phyloP scores from a whole-genome alignment of 2,888 invertebrate species.

The Pristionchus entomophagus region DNA sequence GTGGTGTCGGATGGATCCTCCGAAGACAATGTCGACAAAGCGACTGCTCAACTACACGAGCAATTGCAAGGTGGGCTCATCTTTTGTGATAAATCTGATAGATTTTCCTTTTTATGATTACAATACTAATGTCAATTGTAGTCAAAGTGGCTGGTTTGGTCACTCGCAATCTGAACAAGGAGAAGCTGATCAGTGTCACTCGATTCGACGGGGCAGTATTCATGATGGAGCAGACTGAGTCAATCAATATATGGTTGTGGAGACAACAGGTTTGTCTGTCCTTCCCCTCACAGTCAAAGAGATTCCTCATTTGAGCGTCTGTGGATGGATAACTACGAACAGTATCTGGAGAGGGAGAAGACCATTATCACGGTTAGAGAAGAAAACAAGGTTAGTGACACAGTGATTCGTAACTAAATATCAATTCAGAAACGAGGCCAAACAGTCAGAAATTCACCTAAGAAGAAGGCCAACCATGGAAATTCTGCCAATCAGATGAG shows the following conservation, averaged over 20 bases:
- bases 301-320: conserved; percentile 50
- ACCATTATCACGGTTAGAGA: conserved; percentile 35
- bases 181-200: conserved; percentile 67
- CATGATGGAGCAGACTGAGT: conserved; percentile 68
- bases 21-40: conserved; percentile 69
- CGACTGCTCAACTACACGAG: conserved; percentile 68
- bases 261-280: conserved; percentile 63
- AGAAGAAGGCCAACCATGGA: not conserved
- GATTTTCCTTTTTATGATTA: not conserved
- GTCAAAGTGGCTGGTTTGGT: conserved; percentile 61
- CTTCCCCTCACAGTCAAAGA: not conserved
- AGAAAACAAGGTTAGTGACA: conserved; percentile 1
- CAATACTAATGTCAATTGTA: no score
- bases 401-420: not conserved
- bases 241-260: conserved; percentile 73
- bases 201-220: conserved; percentile 72
- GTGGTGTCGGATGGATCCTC: conserved; percentile 71
- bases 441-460: not conserved
- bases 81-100: not conserved
- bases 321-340: conserved; percentile 63
- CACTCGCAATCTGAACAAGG: conserved; percentile 61
- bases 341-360: conserved; percentile 60
- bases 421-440: not conserved
- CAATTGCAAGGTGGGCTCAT: conserved; percentile 65
- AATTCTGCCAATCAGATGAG: conserved; percentile 27